Conservation (phyloP, 2,888 invertebrate genomes). For the Urechis unicinctus region DNA sequence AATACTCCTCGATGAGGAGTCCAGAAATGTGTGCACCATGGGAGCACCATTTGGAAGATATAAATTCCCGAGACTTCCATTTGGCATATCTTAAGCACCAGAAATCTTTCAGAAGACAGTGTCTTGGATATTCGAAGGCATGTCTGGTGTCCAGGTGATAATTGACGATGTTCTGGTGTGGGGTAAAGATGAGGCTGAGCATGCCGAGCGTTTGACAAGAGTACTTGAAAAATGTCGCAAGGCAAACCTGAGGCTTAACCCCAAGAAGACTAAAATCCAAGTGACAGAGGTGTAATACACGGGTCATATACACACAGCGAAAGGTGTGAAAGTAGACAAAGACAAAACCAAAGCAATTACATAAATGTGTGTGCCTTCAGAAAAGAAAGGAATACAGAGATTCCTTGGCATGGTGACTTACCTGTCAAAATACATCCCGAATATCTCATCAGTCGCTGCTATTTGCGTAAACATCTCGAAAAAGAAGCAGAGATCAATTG, state of each 20-base stretch:
- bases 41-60: no score
- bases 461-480: no score
- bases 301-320: not conserved
- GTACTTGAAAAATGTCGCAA: not conserved
- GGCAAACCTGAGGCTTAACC: not conserved
- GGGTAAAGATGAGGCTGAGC: constrained; percentile 1
- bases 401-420: not conserved
- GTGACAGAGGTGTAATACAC: constrained; percentile 1
- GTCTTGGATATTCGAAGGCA: no score
- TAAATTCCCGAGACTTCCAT: no score
- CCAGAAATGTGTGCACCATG: no score
- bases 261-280: not conserved
- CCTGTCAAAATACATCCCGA: not conserved
- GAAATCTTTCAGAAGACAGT: no score
- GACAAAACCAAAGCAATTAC: not conserved
- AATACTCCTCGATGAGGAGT: no score
- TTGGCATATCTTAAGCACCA: no score
- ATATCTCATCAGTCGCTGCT: no score
- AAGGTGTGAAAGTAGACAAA: not conserved
- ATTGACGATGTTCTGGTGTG: constrained; percentile 3
- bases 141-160: no score
- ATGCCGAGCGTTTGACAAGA: not conserved
- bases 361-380: not conserved
- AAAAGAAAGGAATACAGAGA: not conserved
- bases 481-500: no score